A percentile compares a stretch with the other conserved stretches of the same genome.
Conservation (phyloP, 30 jellyfish, hydroid and myxozoan genomes). For the Mastigias papua region DNA sequence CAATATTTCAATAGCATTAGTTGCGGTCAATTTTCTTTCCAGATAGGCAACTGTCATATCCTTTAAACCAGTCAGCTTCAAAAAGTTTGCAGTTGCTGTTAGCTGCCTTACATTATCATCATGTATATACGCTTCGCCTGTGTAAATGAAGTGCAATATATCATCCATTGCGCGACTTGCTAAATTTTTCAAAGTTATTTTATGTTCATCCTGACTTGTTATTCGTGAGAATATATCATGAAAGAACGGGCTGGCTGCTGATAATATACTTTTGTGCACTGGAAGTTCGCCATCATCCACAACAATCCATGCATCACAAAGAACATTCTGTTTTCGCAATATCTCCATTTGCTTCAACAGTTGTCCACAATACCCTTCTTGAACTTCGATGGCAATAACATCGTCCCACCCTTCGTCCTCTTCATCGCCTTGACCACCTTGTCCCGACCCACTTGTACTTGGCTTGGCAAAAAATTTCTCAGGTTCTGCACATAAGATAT, state of each 20-base stretch:
- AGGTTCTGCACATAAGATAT: conserved; percentile 91
- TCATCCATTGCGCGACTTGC: conserved; percentile 92
- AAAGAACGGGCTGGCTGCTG: conserved; percentile 92
- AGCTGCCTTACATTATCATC: conserved; percentile 98
- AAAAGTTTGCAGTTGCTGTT: conserved; percentile 95
- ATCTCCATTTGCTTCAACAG: conserved; percentile 94
- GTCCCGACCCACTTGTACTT: conserved; percentile 12
- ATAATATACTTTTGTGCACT: conserved; percentile 77
- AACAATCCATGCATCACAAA: conserved; percentile 94
- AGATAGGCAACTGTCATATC: conserved; percentile 89
- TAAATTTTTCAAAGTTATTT: conserved; percentile 81
- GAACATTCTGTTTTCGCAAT: conserved; percentile 80
- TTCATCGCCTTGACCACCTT: conserved; percentile 50
- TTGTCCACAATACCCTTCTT: conserved; percentile 89
- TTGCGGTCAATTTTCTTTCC: conserved; percentile 83
- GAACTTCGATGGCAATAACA: conserved; percentile 95
- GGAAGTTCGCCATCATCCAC: conserved; percentile 94
- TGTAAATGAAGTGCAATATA: conserved; percentile 90
- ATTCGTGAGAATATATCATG: conserved; percentile 84
- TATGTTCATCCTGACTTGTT: conserved; percentile 78
- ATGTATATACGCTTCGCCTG: conserved; percentile 96
- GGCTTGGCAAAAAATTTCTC: conserved; percentile 64
- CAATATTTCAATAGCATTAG: conserved; percentile 88
- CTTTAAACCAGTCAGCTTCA: conserved; percentile 79
- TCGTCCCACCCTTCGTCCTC: conserved; percentile 98